Base-by-base conservation (phyloP, 2,888 invertebrate genomes). In the Dryocosmus kuriphilus region DNA sequence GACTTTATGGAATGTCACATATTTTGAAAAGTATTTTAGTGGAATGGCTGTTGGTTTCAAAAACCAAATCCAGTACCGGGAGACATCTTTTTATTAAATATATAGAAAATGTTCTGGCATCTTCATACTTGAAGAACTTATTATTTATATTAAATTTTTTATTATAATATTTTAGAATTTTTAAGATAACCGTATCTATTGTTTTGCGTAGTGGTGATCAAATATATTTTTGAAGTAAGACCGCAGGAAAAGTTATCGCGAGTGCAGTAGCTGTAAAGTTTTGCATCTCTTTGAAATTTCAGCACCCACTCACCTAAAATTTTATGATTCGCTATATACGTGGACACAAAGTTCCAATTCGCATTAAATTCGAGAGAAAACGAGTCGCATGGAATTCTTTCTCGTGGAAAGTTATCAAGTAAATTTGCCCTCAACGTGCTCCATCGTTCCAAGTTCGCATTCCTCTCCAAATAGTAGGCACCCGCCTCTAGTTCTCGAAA, bases 371-470 rank as follows among this genome's bases (percentile, higher is more conserved):
- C 16, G 30, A 55, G 14, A 71, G 71, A 51, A 30, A 67, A 67
- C 41, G 27, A 67, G 9, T 27, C n/a, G 27, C 8, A 67, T 1
- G 67, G 27, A 67, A 46, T 67, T 67, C 67, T 46, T 41, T 46
- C 46, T 67, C 11, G 30, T 46, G 27, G 46, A 67, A 71, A 71
- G 71, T 71, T 71, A 71, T 71, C 71, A 71, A 46, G 71, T 71
- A 71, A 71, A 71, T 71, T 51, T 71, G n/a, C 71, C 46, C 51
- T 51, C 71, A 71, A 71, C 32, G 71, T 71, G 71, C 71, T 71
- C 30, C 71, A 71, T 71, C 71, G 30, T 71, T 32, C n/a, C 11
- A n/a, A 71, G 51, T 32, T 71, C 51, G 30, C 51, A 32, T 71
- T 71, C 71, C 51, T 71, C 67, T 67, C 19, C 67, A 67, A 67